phyloP scores from a whole-genome alignment of 2,888 invertebrate genomes.

The Holacanthella duospinosa region DNA sequence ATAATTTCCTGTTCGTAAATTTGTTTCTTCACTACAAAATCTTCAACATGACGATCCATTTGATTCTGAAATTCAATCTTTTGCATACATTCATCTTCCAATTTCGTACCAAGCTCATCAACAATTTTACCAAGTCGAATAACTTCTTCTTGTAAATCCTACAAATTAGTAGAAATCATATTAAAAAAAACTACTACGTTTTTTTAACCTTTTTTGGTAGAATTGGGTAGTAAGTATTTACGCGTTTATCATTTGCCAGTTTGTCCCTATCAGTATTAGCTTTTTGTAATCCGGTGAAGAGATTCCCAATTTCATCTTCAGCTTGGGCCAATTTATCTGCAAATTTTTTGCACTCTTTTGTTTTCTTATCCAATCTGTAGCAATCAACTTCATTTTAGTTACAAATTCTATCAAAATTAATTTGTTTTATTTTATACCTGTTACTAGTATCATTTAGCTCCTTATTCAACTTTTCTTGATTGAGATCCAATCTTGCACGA shows the following conservation, averaged over 20 bases:
- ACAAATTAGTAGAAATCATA: background rate
- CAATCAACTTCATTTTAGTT: no score
- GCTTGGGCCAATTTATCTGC: constrained; percentile 1
- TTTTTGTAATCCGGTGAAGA: constrained; percentile 15
- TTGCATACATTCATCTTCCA: constrained; percentile 28
- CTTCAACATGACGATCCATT: constrained; percentile 26
- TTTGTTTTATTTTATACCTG: background rate
- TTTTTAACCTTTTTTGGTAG: no score
- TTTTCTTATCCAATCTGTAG: constrained; percentile 27
- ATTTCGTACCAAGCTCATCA: constrained; percentile 21
- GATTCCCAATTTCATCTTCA: constrained; percentile 1
- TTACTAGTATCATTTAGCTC: constrained; percentile 29
- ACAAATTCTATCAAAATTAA: background rate
- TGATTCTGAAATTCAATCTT: constrained; percentile 28
- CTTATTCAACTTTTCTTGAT: constrained; percentile 18
- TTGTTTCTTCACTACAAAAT: constrained; percentile 28
- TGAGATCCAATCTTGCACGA: constrained; percentile 20
- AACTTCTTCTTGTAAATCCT: constrained; percentile 31
- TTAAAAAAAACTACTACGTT: background rate
- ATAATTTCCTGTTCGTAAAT: constrained; percentile 30
- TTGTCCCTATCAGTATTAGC: constrained; percentile 26
- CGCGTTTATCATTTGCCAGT: constrained; percentile 21
- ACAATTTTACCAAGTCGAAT: constrained; percentile 23
- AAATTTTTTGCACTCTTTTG: constrained; percentile 17
- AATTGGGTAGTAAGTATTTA: constrained; percentile 9